Conservation (phyloP, 2,113 vertebrate genomes). For the Arenaria interpres region DNA sequence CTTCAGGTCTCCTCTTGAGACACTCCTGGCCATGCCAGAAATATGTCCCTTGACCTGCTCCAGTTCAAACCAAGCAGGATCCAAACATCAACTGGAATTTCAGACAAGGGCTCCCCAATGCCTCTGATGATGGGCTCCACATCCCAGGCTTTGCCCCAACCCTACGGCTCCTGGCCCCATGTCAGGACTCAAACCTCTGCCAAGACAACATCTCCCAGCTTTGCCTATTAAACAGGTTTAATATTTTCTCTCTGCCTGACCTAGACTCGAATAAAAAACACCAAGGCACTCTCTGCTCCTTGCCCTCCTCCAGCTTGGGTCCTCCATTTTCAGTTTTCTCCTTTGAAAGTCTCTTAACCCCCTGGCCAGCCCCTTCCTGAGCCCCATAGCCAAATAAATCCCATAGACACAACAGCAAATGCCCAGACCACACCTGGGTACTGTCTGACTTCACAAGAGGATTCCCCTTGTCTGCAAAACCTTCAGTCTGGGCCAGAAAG, state of each 20-base stretch:
- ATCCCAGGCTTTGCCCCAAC: background rate
- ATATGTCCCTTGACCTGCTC: background rate
- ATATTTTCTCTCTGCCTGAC: background rate
- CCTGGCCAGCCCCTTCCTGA: background rate
- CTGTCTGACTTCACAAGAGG: background rate
- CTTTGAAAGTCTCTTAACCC: background rate
- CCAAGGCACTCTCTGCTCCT: background rate
- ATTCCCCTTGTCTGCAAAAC: background rate
- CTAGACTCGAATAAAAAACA: background rate
- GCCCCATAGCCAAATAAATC: background rate
- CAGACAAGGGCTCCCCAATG: background rate
- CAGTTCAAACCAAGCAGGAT: rapidly evolving
- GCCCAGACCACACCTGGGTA: background rate
- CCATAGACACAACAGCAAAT: background rate
- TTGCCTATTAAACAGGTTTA: background rate
- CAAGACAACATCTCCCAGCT: background rate
- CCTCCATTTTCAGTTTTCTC: background rate
- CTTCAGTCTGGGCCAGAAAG: background rate
- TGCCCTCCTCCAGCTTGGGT: background rate
- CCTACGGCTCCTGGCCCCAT: background rate
- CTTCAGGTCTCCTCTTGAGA: background rate
- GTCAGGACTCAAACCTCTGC: background rate
- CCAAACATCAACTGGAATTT: background rate
- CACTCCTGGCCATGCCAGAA: background rate
- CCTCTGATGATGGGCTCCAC: background rate